These are phyloP conservation scores for Dermochelys coriacea DNA, from an alignment of 2,797 vertebrate species.

Conservation along the genomic window DNA sequence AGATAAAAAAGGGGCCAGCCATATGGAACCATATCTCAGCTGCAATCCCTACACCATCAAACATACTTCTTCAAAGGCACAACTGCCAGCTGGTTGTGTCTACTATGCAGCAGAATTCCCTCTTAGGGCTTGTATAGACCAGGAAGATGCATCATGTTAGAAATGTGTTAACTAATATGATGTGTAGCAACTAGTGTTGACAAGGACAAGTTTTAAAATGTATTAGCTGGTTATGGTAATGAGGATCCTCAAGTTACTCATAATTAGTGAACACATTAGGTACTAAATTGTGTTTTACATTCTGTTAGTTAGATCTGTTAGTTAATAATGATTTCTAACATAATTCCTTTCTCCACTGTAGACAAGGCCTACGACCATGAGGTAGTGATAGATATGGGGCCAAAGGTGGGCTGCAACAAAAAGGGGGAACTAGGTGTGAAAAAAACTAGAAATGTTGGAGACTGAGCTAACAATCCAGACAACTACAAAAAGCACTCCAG, in stretches of 20 bases:
- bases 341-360: not conserved
- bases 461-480: fast-evolving
- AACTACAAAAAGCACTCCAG: not conserved
- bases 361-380: not conserved
- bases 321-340: not conserved
- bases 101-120: not conserved
- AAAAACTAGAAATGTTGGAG: not conserved
- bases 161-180: not conserved
- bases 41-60: not conserved
- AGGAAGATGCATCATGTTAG: not conserved
- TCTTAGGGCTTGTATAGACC: not conserved
- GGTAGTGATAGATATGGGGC: not conserved
- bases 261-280: not conserved
- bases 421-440: not conserved
- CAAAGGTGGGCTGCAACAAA: not conserved
- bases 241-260: not conserved
- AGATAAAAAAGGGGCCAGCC: not conserved
- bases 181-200: not conserved
- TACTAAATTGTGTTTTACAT: not conserved
- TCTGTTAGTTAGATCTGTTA: fast-evolving
- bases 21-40: not conserved
- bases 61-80: not conserved
- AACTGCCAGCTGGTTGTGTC: not conserved
- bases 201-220: not conserved
- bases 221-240: not conserved